Evolutionary conservation across 2,113 vertebrate species (phyloP).

Genomic region (Nothoprocta pentlandii): DNA sequence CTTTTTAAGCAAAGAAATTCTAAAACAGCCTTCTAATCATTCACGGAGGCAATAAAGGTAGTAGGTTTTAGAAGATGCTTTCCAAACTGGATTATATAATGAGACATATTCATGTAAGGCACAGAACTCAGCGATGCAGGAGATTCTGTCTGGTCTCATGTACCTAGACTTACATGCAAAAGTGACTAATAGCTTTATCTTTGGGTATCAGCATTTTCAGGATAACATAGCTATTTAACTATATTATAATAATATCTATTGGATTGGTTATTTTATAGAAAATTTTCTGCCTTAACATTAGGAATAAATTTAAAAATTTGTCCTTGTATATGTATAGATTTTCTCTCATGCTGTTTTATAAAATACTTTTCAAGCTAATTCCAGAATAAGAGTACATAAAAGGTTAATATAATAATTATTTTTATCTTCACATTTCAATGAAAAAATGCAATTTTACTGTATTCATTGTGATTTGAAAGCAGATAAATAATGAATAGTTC

Average conservation of each 20-base stretch:
- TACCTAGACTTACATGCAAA: neutral
- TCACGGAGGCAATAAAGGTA: neutral
- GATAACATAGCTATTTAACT: neutral
- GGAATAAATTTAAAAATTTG: neutral
- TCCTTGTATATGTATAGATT: neutral
- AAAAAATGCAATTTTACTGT: constrained; percentile 56
- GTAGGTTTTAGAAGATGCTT: neutral
- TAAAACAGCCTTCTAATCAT: neutral
- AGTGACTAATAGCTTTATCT: neutral
- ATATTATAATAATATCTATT: neutral
- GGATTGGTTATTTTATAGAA: neutral
- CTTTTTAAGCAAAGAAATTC: neutral
- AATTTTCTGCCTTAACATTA: neutral
- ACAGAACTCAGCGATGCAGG: neutral
- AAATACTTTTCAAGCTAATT: neutral
- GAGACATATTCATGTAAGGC: neutral
- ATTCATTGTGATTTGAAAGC: constrained; percentile 61
- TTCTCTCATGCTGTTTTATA: neutral
- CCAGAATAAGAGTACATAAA: neutral
- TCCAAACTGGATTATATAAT: neutral
- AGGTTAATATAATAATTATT: neutral
- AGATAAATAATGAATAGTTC: constrained; percentile 75
- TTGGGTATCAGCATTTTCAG: neutral
- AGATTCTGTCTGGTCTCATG: neutral
- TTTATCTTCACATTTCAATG: neutral